These are phyloP conservation scores for Dimorphilus gyrociliatus DNA, from an alignment of 2,888 invertebrate species.

Conservation along the genomic window DNA sequence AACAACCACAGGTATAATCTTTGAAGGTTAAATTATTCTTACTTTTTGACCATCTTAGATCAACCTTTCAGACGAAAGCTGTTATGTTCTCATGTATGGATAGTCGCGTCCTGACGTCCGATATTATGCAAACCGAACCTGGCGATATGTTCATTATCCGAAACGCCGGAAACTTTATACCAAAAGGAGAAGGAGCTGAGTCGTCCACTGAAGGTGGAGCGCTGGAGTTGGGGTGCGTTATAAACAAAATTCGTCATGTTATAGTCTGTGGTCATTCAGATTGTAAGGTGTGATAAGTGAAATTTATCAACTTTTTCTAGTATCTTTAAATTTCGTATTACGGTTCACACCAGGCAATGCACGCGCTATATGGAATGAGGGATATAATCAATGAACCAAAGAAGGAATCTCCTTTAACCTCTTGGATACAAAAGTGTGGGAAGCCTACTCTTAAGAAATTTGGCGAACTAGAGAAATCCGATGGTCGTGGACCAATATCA, in stretches of 20 bases:
- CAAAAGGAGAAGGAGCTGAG: no score
- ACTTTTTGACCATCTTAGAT: slow-evolving; percentile 1
- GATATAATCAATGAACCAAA: slow-evolving; percentile 55
- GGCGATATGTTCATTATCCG: slow-evolving; percentile 96
- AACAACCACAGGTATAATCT: slow-evolving; percentile 58
- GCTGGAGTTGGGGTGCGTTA: slow-evolving; percentile 76
- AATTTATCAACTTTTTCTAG: background rate
- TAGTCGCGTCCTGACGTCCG: slow-evolving; percentile 85
- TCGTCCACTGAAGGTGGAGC: no score
- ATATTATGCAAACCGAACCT: slow-evolving; percentile 82
- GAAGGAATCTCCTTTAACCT: slow-evolving; percentile 70
- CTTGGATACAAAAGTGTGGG: slow-evolving; percentile 80
- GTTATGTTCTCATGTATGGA: slow-evolving; percentile 97
- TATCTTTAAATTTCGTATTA: background rate
- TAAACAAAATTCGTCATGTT: slow-evolving; percentile 74
- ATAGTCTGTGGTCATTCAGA: slow-evolving; percentile 95
- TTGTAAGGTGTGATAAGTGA: slow-evolving; percentile 51
- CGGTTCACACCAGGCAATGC: slow-evolving; percentile 88
- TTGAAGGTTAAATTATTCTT: slow-evolving; percentile 1
- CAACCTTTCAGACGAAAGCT: slow-evolving; percentile 61
- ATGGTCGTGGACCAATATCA: slow-evolving; percentile 53
- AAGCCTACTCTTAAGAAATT: slow-evolving; percentile 64
- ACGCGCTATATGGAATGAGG: slow-evolving; percentile 64
- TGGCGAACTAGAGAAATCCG: slow-evolving; percentile 41
- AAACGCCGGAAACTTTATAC: slow-evolving; percentile 84